A percentile compares a stretch with the other conserved stretches of the same genome.
These are phyloP conservation scores for Drosophila melanosoma DNA, from an alignment of 2,888 invertebrate genomes.

Conservation along the genomic window DNA sequence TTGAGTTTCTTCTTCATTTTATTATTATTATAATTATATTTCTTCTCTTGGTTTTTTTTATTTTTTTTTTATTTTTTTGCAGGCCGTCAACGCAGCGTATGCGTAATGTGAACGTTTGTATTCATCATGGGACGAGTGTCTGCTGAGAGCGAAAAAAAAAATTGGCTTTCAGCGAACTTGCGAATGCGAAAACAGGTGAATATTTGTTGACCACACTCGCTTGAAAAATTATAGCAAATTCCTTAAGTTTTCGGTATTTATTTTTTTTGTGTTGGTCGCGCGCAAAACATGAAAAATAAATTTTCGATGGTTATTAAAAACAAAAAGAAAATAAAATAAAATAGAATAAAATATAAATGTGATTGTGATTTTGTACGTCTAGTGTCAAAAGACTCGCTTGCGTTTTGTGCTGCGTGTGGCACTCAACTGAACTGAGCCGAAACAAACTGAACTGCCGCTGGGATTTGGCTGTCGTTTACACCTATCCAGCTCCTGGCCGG, in stretches of 20 bases:
- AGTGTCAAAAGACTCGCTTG: slow-evolving; percentile 37
- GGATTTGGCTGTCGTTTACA: slow-evolving; percentile 51
- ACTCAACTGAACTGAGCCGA: slow-evolving; percentile 42
- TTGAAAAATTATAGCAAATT: slow-evolving; percentile 53
- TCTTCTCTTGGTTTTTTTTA: slow-evolving; percentile 8
- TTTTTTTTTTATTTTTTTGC: slow-evolving; percentile 24
- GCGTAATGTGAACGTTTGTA: slow-evolving; percentile 70
- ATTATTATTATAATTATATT: slow-evolving; percentile 31
- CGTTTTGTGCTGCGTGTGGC: slow-evolving; percentile 51
- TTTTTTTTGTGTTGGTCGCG: slow-evolving; percentile 24
- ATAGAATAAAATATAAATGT: slow-evolving; percentile 18
- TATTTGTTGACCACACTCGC: slow-evolving; percentile 54
- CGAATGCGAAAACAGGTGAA: slow-evolving; percentile 70
- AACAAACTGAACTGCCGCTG: slow-evolving; percentile 34
- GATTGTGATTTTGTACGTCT: slow-evolving; percentile 58
- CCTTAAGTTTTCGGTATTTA: slow-evolving; percentile 20
- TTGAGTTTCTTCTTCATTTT: slow-evolving; percentile 54
- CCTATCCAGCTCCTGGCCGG: slow-evolving; percentile 21
- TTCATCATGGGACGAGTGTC: slow-evolving; percentile 17
- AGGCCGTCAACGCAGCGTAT: slow-evolving; percentile 69
- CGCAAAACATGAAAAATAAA: slow-evolving; percentile 62
- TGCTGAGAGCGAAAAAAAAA: slow-evolving; percentile 9
- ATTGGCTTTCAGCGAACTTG: slow-evolving; percentile 61
- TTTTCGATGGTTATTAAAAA: slow-evolving; percentile 41
- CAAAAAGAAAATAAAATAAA: slow-evolving; percentile 9